phyloP scores from a whole-genome alignment of 2,888 invertebrate species.

The Cyclophora albipunctata region DNA sequence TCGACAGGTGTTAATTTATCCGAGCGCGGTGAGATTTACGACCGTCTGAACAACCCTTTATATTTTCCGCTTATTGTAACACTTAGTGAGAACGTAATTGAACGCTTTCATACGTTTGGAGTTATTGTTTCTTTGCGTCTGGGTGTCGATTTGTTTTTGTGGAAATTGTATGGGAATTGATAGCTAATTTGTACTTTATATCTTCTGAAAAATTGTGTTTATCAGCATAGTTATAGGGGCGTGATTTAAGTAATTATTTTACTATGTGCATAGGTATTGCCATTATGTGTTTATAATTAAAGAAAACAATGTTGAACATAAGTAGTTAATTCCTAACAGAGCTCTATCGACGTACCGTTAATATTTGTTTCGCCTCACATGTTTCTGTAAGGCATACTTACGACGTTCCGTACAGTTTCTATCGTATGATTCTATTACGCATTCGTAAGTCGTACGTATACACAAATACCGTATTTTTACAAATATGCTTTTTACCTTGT shows the following conservation, averaged over 20 bases:
- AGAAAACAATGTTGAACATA: too few relatives aligned
- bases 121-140: too few relatives aligned
- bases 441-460: too few relatives aligned
- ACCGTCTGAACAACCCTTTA: conserved; percentile 17
- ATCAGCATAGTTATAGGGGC: neutral
- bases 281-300: too few relatives aligned
- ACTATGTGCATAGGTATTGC: too few relatives aligned
- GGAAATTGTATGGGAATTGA: neutral
- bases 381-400: too few relatives aligned
- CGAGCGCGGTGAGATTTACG: conserved; percentile 36
- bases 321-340: too few relatives aligned
- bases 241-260: neutral
- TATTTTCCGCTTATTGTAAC: conserved; percentile 6
- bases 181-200: neutral
- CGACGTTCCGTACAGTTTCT: too few relatives aligned
- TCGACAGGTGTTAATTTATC: conserved; percentile 45
- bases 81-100: neutral
- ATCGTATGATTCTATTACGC: too few relatives aligned
- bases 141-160: neutral
- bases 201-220: neutral
- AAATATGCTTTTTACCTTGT: too few relatives aligned
- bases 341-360: too few relatives aligned
- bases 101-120: neutral
- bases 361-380: neutral
- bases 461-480: too few relatives aligned